A percentile compares a stretch with the other conserved stretches of the same genome.
Conservation (phyloP, 2,113 vertebrate genomes). For the Blennius ocellaris region DNA sequence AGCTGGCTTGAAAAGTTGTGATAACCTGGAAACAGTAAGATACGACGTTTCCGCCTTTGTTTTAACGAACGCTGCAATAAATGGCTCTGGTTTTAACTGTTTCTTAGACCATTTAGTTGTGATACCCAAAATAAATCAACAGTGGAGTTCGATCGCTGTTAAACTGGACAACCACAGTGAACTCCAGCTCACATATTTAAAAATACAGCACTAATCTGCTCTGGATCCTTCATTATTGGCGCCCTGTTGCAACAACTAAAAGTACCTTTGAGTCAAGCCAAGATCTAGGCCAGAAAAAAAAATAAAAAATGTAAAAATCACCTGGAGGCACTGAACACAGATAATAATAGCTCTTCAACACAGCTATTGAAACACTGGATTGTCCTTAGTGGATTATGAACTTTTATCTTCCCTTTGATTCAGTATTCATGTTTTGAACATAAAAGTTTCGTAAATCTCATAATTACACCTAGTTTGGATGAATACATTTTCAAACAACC, state of each 20-base stretch:
- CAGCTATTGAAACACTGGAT: background rate
- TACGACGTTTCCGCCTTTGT: background rate
- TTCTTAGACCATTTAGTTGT: background rate
- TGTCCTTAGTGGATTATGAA: background rate
- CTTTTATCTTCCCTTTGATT: background rate
- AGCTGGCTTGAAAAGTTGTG: too few species aligned
- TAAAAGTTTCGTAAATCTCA: conserved; percentile 6
- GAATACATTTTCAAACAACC: background rate
- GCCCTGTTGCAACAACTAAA: conserved; percentile 5
- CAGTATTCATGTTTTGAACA: background rate
- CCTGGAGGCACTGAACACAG: conserved; percentile 18
- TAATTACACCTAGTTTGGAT: background rate
- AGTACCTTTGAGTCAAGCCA: conserved; percentile 1
- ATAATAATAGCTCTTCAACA: conserved; percentile 11
- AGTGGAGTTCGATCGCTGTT: background rate
- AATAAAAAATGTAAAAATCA: background rate
- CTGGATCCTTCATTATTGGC: conserved; percentile 11
- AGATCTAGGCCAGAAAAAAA: background rate
- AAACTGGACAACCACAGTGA: background rate
- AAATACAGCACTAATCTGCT: background rate
- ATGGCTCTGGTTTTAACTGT: background rate
- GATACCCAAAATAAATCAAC: background rate
- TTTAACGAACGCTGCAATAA: background rate
- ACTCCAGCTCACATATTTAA: background rate
- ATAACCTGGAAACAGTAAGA: too few species aligned